Evolutionary conservation across 2,113 vertebrate genomes (phyloP).

Genomic region (Cryptoleucopteryx plumbea): DNA sequence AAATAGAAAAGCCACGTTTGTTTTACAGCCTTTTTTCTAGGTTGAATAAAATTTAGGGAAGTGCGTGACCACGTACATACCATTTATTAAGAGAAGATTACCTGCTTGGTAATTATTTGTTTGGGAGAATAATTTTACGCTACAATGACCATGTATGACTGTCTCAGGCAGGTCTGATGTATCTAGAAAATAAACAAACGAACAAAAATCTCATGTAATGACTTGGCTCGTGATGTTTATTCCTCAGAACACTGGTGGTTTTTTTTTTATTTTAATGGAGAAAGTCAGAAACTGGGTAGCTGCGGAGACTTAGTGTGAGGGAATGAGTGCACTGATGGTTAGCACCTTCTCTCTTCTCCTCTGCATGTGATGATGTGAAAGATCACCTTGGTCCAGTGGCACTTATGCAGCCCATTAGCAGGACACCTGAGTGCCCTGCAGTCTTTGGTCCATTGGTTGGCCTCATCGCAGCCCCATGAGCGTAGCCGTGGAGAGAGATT

Average conservation of each 20-base stretch:
- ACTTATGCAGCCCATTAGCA: neutral
- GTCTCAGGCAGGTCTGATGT: neutral
- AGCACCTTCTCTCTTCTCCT: neutral
- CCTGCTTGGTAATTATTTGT: neutral
- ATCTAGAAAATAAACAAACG: neutral
- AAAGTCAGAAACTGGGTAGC: neutral
- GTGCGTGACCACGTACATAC: neutral
- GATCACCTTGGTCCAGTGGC: neutral
- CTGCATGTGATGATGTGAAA: neutral
- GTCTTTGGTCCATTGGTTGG: neutral
- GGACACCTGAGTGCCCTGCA: neutral
- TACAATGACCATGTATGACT: neutral
- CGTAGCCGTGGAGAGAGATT: no score
- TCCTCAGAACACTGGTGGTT: neutral
- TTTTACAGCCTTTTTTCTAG: neutral
- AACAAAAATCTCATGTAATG: neutral
- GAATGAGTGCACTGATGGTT: neutral
- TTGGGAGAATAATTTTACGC: slow-evolving; percentile 9
- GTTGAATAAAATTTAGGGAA: neutral
- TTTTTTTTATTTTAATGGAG: no score
- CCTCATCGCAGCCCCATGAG: neutral
- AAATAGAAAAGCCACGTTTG: neutral
- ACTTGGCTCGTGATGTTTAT: neutral
- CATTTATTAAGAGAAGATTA: slow-evolving; percentile 18
- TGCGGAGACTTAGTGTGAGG: neutral